Evolutionary conservation across 1,140 invertebrate genomes (phyloP).

Genomic region (Atta colombica): DNA sequence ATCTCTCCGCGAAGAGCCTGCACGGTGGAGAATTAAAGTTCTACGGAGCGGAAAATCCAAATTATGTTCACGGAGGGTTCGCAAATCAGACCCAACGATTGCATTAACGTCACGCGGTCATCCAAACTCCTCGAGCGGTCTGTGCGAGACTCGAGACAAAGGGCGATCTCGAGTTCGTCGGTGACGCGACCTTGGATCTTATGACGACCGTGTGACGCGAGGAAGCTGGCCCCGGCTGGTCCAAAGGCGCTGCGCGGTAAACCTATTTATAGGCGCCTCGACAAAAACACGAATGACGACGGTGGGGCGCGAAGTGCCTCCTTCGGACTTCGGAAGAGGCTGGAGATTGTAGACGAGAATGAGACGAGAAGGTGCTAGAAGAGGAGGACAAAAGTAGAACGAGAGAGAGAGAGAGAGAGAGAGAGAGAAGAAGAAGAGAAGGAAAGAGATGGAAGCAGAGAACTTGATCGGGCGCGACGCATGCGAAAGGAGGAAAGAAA

Average conservation of each 20-base stretch:
- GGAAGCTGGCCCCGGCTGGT: constrained; percentile 73
- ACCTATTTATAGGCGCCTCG: constrained; percentile 81
- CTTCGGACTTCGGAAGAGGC: constrained; percentile 63
- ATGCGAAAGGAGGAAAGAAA: constrained; percentile 73
- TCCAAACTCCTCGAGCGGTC: constrained; percentile 39
- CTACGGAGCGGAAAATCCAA: neutral
- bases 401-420: constrained; percentile 11
- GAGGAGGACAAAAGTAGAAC: constrained; percentile 56
- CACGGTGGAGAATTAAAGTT: neutral
- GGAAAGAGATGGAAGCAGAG: constrained; percentile 46
- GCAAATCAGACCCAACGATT: constrained; percentile 25
- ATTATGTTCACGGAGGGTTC: constrained; percentile 14
- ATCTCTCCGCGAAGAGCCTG: neutral
- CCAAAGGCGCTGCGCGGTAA: constrained; percentile 59
- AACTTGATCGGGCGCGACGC: constrained; percentile 67
- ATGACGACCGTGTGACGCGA: constrained; percentile 80
- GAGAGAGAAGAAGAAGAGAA: neutral
- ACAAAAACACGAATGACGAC: constrained; percentile 81
- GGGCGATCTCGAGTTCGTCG: constrained; percentile 64
- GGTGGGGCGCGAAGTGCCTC: constrained; percentile 75
- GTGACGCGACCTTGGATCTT: constrained; percentile 79
- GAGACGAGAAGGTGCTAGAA: neutral
- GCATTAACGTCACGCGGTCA: constrained; percentile 17
- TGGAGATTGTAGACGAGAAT: constrained; percentile 57
- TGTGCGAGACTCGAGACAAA: constrained; percentile 58